These are phyloP conservation scores for Gonioctena quinquepunctata DNA, from an alignment of 1,140 invertebrate species.

Conservation along the genomic window DNA sequence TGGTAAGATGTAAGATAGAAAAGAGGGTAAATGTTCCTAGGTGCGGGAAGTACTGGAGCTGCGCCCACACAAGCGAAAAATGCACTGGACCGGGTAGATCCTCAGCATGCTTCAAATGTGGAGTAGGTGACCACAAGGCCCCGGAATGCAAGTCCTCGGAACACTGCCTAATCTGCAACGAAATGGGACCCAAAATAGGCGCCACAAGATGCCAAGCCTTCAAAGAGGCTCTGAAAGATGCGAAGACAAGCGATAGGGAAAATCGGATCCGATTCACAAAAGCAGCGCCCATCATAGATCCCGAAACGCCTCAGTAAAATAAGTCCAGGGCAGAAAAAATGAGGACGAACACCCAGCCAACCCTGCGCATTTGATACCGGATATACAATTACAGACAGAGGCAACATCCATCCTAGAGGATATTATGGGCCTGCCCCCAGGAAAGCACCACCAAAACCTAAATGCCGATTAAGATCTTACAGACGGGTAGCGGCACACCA, in stretches of 20 bases:
- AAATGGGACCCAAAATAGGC: not conserved
- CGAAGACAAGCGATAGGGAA: too few species aligned
- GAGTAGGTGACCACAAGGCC: constrained; percentile 12
- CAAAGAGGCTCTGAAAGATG: not conserved
- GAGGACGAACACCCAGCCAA: too few species aligned
- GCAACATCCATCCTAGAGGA: too few species aligned
- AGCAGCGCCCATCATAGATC: too few species aligned
- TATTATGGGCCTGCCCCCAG: too few species aligned
- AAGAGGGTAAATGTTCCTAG: constrained; percentile 20
- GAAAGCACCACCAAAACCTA: too few species aligned
- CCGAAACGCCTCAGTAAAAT: too few species aligned
- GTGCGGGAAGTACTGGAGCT: constrained; percentile 30
- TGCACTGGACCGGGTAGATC: constrained; percentile 22
- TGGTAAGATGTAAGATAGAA: constrained; percentile 23
- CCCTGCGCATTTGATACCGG: too few species aligned
- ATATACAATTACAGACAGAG: too few species aligned
- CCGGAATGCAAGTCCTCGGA: constrained; percentile 2
- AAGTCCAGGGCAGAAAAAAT: too few species aligned
- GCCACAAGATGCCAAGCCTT: not conserved
- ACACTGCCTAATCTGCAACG: constrained; percentile 8
- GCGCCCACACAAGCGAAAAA: constrained; percentile 14
- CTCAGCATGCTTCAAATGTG: constrained; percentile 26
- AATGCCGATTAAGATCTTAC: too few species aligned
- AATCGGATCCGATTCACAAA: too few species aligned
- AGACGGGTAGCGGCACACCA: not conserved